phyloP scores from a whole-genome alignment of 2,888 invertebrate species.

The Folsomia manolachei region DNA sequence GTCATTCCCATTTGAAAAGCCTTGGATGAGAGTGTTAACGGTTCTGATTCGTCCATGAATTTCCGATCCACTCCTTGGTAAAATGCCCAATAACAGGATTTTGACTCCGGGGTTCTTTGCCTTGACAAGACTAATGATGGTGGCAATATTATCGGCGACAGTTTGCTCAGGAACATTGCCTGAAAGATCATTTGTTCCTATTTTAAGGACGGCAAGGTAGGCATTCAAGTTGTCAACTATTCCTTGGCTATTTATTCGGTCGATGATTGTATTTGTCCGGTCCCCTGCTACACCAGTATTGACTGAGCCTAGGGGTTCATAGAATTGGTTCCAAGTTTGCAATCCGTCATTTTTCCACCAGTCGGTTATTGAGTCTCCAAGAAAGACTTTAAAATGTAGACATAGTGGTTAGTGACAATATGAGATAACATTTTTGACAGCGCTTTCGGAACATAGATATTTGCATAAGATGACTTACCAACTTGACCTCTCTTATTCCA shows the following conservation, averaged over 20 bases:
- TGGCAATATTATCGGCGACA: constrained; percentile 17
- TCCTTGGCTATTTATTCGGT: constrained; percentile 23
- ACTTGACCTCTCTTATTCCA: too few species aligned
- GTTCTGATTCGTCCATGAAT: constrained; percentile 22
- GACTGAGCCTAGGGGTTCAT: constrained; percentile 24
- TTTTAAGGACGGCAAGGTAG: constrained; percentile 21
- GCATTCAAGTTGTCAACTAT: constrained; percentile 26
- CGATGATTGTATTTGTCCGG: constrained; percentile 19
- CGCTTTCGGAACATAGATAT: too few species aligned
- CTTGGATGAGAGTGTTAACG: constrained; percentile 20
- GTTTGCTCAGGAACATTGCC: constrained; percentile 1
- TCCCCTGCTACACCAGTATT: constrained; percentile 26
- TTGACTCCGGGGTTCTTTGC: constrained; percentile 17
- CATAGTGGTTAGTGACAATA: too few species aligned
- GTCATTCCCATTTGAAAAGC: constrained; percentile 10
- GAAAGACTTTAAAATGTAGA: constrained; percentile 28
- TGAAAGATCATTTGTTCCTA: constrained; percentile 33
- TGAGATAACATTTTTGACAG: too few species aligned
- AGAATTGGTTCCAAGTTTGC: constrained; percentile 22
- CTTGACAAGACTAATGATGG: constrained; percentile 22
- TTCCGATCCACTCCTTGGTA: constrained; percentile 26
- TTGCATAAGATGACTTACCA: too few species aligned
- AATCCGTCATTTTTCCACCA: constrained; percentile 23
- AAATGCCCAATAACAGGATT: constrained; percentile 30
- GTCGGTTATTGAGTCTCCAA: constrained; percentile 36